These are phyloP conservation scores for Yponomeuta sedellus DNA, from an alignment of 2,888 invertebrate species.

Conservation along the genomic window DNA sequence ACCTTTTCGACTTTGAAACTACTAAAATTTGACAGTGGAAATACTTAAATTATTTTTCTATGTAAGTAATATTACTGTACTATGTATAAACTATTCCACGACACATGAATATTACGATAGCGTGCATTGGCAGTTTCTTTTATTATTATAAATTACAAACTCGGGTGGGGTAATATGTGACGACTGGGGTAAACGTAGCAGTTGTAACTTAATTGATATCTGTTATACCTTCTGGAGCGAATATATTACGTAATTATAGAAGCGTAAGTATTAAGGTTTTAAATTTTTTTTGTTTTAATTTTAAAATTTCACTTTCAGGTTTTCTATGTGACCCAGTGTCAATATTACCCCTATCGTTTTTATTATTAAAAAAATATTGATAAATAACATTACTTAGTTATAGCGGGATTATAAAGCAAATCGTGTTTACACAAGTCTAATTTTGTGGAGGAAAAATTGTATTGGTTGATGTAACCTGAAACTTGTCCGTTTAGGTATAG, in stretches of 20 bases:
- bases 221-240: too few relatives aligned
- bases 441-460: conserved; percentile 20
- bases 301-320: too few relatives aligned
- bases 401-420: conserved; percentile 26
- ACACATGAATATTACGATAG: conserved; percentile 33
- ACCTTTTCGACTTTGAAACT: too few relatives aligned
- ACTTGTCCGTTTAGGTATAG: conserved; percentile 13
- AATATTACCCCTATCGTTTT: too few relatives aligned
- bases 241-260: background rate
- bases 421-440: conserved; percentile 18
- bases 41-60: conserved; percentile 28
- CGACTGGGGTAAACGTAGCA: too few relatives aligned
- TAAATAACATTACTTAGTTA: conserved; percentile 23
- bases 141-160: background rate
- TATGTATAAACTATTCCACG: conserved; percentile 35
- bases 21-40: too few relatives aligned
- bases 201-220: too few relatives aligned
- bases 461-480: conserved; percentile 4
- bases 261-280: background rate
- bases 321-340: too few relatives aligned
- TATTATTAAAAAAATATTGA: background rate
- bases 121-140: conserved; percentile 1
- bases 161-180: background rate
- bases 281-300: background rate
- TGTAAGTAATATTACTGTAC: conserved; percentile 16